phyloP scores from a whole-genome alignment of 2,113 vertebrate genomes.

The Neoarius graeffei region DNA sequence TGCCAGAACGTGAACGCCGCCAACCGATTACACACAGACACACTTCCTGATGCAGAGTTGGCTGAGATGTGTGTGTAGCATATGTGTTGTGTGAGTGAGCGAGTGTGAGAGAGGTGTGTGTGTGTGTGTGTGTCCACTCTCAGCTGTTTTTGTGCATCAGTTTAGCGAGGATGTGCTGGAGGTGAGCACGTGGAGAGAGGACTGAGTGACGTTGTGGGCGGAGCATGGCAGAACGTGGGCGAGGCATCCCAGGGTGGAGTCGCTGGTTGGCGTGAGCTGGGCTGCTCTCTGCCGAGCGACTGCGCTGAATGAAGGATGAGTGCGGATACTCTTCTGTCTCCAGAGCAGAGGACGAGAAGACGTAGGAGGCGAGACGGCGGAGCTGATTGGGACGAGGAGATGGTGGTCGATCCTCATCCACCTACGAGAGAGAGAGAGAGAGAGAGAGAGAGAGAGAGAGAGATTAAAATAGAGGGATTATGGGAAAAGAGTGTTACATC shows the following conservation, averaged over 20 bases:
- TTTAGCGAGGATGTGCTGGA: conserved; percentile 96
- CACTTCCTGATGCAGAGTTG: too few species aligned
- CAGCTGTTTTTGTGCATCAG: conserved; percentile 93
- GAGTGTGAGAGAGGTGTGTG: background rate
- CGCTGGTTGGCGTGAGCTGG: conserved; percentile 84
- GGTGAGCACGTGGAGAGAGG: conserved; percentile 90
- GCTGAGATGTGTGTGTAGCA: background rate
- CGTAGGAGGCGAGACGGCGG: conserved; percentile 95
- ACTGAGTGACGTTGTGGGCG: conserved; percentile 92
- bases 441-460: conserved; percentile 31
- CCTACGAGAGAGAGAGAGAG: conserved; percentile 67
- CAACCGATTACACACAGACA: too few species aligned
- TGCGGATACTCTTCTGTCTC: conserved; percentile 98
- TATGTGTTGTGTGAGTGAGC: background rate
- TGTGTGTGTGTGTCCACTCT: conserved; percentile 38
- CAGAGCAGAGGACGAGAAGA: conserved; percentile 96
- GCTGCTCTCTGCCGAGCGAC: conserved; percentile 98
- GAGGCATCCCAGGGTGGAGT: conserved; percentile 67
- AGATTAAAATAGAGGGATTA: background rate
- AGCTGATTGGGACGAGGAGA: conserved; percentile 95
- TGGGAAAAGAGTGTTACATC: background rate
- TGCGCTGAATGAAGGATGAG: conserved; percentile 94
- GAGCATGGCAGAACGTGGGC: conserved; percentile 76
- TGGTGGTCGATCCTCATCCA: conserved; percentile 91
- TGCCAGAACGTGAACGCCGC: background rate